phyloP scores from a whole-genome alignment of 2,113 vertebrate species.

The Octodon degus region DNA sequence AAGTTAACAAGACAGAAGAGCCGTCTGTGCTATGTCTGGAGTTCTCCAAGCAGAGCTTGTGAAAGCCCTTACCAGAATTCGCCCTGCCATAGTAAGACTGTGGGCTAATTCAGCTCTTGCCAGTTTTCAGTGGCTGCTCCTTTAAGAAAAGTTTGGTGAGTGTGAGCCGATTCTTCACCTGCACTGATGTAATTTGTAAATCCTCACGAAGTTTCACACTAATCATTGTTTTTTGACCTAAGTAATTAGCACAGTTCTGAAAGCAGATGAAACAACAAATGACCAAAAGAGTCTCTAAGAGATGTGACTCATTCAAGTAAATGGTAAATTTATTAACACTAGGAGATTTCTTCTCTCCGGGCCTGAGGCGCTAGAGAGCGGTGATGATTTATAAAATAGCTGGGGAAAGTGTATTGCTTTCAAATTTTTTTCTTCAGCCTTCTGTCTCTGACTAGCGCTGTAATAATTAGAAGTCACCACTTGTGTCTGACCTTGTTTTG shows the following conservation, averaged over 20 bases:
- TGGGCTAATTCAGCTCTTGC: too few relatives aligned
- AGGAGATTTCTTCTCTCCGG: not conserved
- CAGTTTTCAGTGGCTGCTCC: not conserved
- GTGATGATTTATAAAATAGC: not conserved
- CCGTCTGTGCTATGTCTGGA: not conserved
- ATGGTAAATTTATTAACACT: not conserved
- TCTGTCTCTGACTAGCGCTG: not conserved
- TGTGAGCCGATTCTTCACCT: not conserved
- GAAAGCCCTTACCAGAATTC: not conserved
- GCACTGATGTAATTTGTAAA: not conserved
- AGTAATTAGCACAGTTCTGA: constrained; percentile 47
- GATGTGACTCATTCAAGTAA: not conserved
- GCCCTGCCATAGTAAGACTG: not conserved
- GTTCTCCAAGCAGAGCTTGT: not conserved
- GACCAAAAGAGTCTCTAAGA: not conserved
- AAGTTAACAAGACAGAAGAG: not conserved
- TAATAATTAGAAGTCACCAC: not conserved
- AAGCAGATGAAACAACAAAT: constrained; percentile 37
- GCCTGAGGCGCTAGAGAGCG: rapidly evolving
- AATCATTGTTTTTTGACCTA: constrained; percentile 11
- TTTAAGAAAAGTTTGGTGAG: not conserved
- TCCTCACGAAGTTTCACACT: constrained; percentile 17
- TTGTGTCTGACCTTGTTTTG: not conserved
- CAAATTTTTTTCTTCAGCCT: not conserved
- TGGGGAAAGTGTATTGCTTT: not conserved